Evolutionary conservation across 2,797 vertebrate species (phyloP).

Genomic region (Erpetoichthys calabaricus): DNA sequence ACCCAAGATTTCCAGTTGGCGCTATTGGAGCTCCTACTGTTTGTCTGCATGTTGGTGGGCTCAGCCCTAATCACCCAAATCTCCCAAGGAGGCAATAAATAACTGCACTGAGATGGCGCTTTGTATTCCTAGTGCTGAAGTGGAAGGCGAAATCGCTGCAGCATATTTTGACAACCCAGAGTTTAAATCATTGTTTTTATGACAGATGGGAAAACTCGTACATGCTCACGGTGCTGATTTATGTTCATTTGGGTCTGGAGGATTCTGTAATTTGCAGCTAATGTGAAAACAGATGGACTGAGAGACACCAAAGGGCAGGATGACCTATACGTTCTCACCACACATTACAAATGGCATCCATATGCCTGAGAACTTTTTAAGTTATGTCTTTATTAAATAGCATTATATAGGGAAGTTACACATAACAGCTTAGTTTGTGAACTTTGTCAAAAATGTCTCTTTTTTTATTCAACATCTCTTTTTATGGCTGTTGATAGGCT

Average conservation of each 20-base stretch:
- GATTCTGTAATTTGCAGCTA: constrained; percentile 88
- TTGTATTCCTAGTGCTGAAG: constrained; percentile 83
- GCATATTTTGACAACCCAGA: constrained; percentile 87
- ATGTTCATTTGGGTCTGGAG: constrained; percentile 92
- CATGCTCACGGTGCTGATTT: constrained; percentile 85
- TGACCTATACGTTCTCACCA: constrained; percentile 69
- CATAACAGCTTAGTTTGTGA: no score
- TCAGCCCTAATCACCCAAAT: constrained; percentile 82
- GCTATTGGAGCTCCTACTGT: constrained; percentile 95
- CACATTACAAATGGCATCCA: constrained; percentile 88
- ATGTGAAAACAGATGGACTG: constrained; percentile 98
- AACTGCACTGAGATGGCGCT: constrained; percentile 86
- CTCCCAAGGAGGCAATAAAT: constrained; percentile 97
- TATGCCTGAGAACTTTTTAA: constrained; percentile 61
- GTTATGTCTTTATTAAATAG: constrained; percentile 54
- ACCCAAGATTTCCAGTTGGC: constrained; percentile 86
- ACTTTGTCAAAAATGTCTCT: background rate
- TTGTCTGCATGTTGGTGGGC: constrained; percentile 98
- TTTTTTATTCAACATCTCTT: constrained; percentile 5
- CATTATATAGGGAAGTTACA: no score
- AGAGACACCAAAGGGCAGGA: constrained; percentile 73
- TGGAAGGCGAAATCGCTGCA: constrained; percentile 71
- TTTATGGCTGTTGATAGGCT: no score
- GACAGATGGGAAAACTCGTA: constrained; percentile 91
- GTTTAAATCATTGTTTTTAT: constrained; percentile 98